Evolutionary conservation across 1,140 invertebrate species (phyloP).

Genomic region (Cryptotermes secundus): DNA sequence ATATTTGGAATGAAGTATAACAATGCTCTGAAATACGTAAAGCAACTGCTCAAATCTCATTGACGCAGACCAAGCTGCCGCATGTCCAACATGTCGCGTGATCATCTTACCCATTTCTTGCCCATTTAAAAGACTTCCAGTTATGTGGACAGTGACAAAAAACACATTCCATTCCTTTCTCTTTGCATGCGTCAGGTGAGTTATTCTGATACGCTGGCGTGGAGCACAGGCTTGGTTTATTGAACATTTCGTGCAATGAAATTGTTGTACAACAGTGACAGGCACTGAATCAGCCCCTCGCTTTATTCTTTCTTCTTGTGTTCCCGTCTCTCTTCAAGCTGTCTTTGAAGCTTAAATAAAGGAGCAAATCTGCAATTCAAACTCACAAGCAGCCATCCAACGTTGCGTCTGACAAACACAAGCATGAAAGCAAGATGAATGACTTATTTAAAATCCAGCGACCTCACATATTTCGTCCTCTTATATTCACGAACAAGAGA

Average conservation of each 20-base stretch:
- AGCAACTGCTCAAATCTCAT: too few species aligned
- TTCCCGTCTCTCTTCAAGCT: background rate
- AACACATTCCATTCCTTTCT: background rate
- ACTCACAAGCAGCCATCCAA: constrained; percentile 1
- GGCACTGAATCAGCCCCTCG: background rate
- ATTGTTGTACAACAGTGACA: background rate
- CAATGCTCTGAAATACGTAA: too few species aligned
- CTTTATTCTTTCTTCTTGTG: background rate
- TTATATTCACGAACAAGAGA: background rate
- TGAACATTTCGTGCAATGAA: background rate
- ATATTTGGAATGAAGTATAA: too few species aligned
- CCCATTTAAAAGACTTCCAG: too few species aligned
- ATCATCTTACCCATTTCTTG: too few species aligned
- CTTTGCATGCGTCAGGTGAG: background rate
- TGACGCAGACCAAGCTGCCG: too few species aligned
- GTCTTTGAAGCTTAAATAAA: constrained; percentile 20
- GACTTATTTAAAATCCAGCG: background rate
- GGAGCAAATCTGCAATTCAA: background rate
- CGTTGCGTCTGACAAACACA: background rate
- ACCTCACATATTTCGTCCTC: background rate
- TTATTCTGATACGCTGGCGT: background rate
- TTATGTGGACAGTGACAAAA: background rate
- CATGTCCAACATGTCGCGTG: too few species aligned
- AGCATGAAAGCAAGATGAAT: background rate
- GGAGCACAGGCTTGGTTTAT: background rate